These are phyloP conservation scores for Theretra japonica DNA, from an alignment of 2,888 invertebrate genomes.

Conservation along the genomic window DNA sequence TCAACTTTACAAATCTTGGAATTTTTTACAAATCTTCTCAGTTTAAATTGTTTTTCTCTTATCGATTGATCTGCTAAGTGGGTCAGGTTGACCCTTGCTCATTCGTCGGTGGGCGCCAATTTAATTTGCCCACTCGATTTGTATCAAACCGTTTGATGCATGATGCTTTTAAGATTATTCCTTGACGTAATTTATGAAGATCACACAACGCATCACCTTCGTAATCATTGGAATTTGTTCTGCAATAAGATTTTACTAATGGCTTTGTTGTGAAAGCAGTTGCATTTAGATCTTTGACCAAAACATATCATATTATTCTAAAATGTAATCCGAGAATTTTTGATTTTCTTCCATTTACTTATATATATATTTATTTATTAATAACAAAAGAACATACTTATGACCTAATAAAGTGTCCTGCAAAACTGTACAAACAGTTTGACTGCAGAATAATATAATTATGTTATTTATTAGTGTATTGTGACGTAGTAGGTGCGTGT, in stretches of 20 bases:
- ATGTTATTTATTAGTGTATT: no score
- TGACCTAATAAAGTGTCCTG: no score
- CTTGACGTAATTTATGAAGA: slow-evolving; percentile 22
- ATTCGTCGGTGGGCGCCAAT: background rate
- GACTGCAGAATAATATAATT: no score
- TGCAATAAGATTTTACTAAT: background rate
- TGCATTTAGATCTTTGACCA: background rate
- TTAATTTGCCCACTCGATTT: slow-evolving; percentile 20
- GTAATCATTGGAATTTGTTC: background rate
- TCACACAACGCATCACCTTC: background rate
- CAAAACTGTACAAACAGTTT: no score
- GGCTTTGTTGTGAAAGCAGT: background rate
- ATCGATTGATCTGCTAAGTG: background rate
- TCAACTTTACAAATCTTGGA: background rate
- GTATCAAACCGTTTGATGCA: slow-evolving; percentile 21
- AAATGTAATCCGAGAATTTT: no score
- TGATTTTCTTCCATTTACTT: no score
- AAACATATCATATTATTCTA: no score
- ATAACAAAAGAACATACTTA: no score
- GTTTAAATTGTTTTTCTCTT: background rate
- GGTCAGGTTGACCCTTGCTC: background rate
- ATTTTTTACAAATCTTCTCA: background rate
- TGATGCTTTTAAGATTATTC: slow-evolving; percentile 23
- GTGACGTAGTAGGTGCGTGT: no score
- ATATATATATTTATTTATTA: no score